Percentiles rank a stretch among this genome's conserved stretches.
Evolutionary conservation across 2,113 vertebrate genomes (phyloP).

Genomic region (Athene noctua): DNA sequence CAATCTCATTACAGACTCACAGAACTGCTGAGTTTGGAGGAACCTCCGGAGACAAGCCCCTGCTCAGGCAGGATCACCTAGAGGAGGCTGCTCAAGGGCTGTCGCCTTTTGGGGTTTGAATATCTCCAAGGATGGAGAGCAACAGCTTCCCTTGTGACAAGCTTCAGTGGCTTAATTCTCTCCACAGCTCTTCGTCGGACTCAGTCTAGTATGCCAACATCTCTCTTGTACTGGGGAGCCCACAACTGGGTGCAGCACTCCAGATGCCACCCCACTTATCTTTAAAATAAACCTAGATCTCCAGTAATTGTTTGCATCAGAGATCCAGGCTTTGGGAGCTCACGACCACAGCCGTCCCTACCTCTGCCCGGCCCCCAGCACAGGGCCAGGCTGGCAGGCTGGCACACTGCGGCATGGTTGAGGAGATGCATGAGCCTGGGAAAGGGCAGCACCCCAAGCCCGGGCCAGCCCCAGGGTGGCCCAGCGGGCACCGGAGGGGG

Average conservation of each 20-base stretch:
- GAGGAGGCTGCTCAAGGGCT: neutral
- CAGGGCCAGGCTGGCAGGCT: neutral
- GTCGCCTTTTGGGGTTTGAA: fast-evolving
- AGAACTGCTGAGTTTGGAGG: neutral
- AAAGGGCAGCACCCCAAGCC: neutral
- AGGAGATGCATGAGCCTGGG: neutral
- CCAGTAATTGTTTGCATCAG: neutral
- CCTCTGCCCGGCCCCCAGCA: fast-evolving
- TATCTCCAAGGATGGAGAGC: neutral
- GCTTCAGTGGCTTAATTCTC: neutral
- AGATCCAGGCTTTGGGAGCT: neutral
- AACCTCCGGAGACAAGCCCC: neutral
- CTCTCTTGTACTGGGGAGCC: neutral
- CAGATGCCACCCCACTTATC: neutral
- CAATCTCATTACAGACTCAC: neutral
- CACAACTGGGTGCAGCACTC: neutral
- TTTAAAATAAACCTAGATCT: neutral
- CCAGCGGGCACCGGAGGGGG: neutral
- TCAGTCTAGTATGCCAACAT: fast-evolving
- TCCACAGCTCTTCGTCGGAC: neutral
- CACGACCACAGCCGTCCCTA: fast-evolving
- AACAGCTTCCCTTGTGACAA: neutral
- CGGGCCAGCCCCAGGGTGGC: neutral
- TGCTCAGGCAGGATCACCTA: neutral
- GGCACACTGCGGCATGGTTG: neutral